Base-by-base conservation (phyloP, 2,888 invertebrate species). In the Xestia sexstrigata region DNA sequence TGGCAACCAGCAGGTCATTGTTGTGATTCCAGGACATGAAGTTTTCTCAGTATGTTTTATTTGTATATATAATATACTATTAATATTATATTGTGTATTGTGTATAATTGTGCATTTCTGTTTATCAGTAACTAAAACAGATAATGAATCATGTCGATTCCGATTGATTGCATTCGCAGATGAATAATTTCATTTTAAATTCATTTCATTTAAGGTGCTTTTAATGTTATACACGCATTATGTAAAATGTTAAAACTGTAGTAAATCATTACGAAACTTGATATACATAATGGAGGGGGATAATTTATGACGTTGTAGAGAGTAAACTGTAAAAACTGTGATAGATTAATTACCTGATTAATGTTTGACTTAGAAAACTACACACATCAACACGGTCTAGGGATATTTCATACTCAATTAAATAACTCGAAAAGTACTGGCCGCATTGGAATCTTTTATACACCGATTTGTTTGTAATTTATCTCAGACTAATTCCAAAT, bases 111-210 rank as follows among this genome's bases (percentile, higher is more conserved):
- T 70, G 20, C 20, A 35, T n/a, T 5, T 35, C 6, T 35, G n/a
- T 20, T n/a, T n/a, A 17, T n/a, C 13, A 30, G 15, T 6, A 39
- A 60, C 9, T 20, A 2, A 6, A n/a, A 39, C 6, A 7, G 17
- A 49, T 8, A 7, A 15, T 39, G 11, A 13, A 49, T 17, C 13
- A 5, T 35, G 4, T 35, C 17, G 42, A 67, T 26, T n/a, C 23
- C 42, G 30, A 42, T 65, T 49, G 15, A 68, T 60, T 17, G 23
- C 49, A 23, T 58, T 58, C 30, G 55, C 9, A 7, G 11, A 79
- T 42, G 11, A 72, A 72, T 63, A n/a, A 80, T 49, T 63, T 23
- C 2, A 66, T 26, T 55, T 47, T 2, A 73, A 30, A 15, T 13
- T 45, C 2, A 4, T 52, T 73, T 45, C 20, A 7, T 20, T 1